phyloP scores from a whole-genome alignment of 1,140 invertebrate genomes.

The Eufriesea mexicana region DNA sequence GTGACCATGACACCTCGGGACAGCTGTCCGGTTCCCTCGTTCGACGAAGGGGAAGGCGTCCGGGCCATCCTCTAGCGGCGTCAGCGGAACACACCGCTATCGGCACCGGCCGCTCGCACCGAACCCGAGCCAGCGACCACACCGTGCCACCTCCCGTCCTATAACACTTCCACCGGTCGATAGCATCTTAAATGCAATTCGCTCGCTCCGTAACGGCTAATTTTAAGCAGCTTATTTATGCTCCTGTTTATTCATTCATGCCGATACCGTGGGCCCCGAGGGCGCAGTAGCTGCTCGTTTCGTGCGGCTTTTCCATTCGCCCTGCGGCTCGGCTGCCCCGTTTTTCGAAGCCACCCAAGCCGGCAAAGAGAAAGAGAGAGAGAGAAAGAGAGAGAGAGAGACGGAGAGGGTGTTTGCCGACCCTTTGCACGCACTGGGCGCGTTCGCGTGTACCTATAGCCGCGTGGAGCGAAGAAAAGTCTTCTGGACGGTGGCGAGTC shows the following conservation, averaged over 20 bases:
- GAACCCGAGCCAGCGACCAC: too few relatives aligned
- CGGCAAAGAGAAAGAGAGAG: too few relatives aligned
- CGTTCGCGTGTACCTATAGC: constrained; percentile 26
- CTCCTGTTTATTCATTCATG: constrained; percentile 74
- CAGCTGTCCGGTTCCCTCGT: constrained; percentile 51
- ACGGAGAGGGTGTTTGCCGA: constrained; percentile 31
- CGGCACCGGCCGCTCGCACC: neutral
- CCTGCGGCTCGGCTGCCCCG: constrained; percentile 30
- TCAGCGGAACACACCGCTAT: neutral
- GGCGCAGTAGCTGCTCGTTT: constrained; percentile 66
- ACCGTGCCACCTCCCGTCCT: constrained; percentile 27
- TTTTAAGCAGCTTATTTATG: constrained; percentile 71
- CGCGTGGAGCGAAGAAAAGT: neutral
- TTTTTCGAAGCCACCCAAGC: constrained; percentile 43
- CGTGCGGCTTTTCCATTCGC: constrained; percentile 66
- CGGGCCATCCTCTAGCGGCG: constrained; percentile 16
- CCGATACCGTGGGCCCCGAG: constrained; percentile 63
- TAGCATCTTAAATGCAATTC: constrained; percentile 72
- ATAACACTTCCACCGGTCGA: constrained; percentile 58
- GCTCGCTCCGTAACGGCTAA: constrained; percentile 68
- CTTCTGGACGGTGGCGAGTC: neutral
- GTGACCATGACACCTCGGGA: constrained; percentile 48
- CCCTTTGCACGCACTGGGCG: constrained; percentile 31
- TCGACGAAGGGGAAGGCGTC: constrained; percentile 39
- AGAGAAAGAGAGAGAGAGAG: too few relatives aligned